Conservation (phyloP, 2,888 invertebrate genomes). For the Eupithecia vulgata region DNA sequence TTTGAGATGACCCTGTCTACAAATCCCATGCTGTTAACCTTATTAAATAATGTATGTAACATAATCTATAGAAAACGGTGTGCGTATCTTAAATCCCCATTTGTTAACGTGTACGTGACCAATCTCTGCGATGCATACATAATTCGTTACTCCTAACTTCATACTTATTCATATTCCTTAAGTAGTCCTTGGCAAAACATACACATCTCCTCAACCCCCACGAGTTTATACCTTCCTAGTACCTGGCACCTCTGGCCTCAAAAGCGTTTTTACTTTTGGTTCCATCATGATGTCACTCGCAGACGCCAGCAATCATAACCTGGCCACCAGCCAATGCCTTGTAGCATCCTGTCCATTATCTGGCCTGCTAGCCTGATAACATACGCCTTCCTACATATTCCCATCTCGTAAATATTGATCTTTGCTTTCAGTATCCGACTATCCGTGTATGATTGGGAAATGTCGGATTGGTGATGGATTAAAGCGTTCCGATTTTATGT, state of each 20-base stretch:
- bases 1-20: neutral
- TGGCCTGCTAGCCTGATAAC: constrained; percentile 37
- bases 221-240: neutral
- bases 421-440: constrained; percentile 22
- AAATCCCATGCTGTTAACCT: neutral
- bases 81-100: neutral
- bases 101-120: neutral
- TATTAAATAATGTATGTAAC: neutral
- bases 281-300: constrained; percentile 13
- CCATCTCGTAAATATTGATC: constrained; percentile 29
- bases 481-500: constrained; percentile 5
- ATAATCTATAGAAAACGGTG: neutral
- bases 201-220: neutral
- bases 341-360: constrained; percentile 44
- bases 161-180: neutral
- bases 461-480: constrained; percentile 7
- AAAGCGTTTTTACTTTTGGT: neutral
- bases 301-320: constrained; percentile 27
- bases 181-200: neutral
- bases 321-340: constrained; percentile 45
- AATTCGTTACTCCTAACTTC: neutral
- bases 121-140: neutral
- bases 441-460: constrained; percentile 19
- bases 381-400: constrained; percentile 20
- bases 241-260: neutral